Base-by-base conservation (phyloP, 2,113 vertebrate species). In the Sceloporus undulatus region DNA sequence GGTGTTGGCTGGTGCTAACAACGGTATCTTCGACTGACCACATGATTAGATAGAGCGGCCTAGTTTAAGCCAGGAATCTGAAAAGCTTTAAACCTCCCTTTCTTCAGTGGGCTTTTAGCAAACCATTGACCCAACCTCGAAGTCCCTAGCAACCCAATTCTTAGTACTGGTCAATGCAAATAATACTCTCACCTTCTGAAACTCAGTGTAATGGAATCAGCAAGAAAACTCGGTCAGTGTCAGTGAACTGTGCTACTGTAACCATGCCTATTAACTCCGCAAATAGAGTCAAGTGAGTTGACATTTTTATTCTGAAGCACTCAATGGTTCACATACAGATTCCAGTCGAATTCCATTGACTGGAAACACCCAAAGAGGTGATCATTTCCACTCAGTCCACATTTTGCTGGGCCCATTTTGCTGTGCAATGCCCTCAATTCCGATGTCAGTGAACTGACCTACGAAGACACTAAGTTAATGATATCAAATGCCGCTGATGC, bases 231-330 rank as follows among this genome's bases (percentile, higher is more conserved):
- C 79, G 70, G 71, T 38, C 82, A 66, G 19, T 18, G 4, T 27
- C 65, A 11, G 25, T 54, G n/a, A 73, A 68, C 70, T 54, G 70
- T 71, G 68, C 48, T 71, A 38, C 14, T 71, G 84, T 34, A n/a
- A n/a, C 75, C 68, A 86, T 29, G 54, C 18, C 62, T 70, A 78
- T 71, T 86, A 70, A 86, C 70, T 79, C 34, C 54, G 4, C 21
- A 52, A 40, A 79, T 54, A 79, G 10, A 34, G 76, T 86, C 68
- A 79, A 80, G 80, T 71, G 52, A 14, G 25, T 42, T 81, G 54
- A 48, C 27, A 48, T 82, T 48, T 62, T 48, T 75, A 75, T 62
- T 25, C 54, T 82, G 70, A 48, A 82, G 54, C 34, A 82, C 56
- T 82, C 27, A 65, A 9, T 42, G 70, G 27, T 62, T 74, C 42